Evolutionary conservation across 2,888 invertebrate genomes (phyloP), one percentile per base, ranked within the genome.

Genomic region (Cenopis cana): DNA sequence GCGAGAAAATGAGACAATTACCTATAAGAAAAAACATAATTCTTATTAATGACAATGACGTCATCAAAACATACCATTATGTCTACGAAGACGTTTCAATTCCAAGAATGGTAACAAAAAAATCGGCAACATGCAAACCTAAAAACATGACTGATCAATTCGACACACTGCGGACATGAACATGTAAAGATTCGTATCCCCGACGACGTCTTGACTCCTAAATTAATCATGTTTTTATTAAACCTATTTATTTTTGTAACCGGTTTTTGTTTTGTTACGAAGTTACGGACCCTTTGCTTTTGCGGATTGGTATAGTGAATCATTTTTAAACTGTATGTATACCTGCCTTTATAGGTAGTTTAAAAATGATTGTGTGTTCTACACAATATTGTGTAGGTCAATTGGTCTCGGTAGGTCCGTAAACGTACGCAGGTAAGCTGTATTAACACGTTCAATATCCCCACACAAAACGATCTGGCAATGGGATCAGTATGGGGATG

Each of bases 111-210:
- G 33, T 17, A 33, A 61, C 49, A 49, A 64, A 54, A n/a, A 64
- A 64, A 64, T 64, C 24, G n/a, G 14, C 33, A n/a, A 64, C 20
- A 64, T 12, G 49, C 33, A 50, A 61, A 62, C n/a, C 0, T 64
- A 29, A 61, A 11, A 18, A 62, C 62, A 54, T 41, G 33, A 54
- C 62, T 36, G 20, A 64, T 64, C 64, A 54, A 64, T 54, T 62
- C 62, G 52, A 62, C 50, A 20, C 62, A 36, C 50, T 14, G 12
- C 36, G 36, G 20, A 36, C 33, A 33, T 36, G 52, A 18, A 36
- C 33, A 33, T 52, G 52, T 33, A 33, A 50, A 62, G 36, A 50
- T 52, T 18, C 5, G 20, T 20, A 20, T 18, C 17, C 38, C 9
- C 12, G 9, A 14, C 12, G 9, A 14, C 18, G 50, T 52, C 36